phyloP scores from a whole-genome alignment of 2,113 vertebrate genomes.

The Paralichthys olivaceus region DNA sequence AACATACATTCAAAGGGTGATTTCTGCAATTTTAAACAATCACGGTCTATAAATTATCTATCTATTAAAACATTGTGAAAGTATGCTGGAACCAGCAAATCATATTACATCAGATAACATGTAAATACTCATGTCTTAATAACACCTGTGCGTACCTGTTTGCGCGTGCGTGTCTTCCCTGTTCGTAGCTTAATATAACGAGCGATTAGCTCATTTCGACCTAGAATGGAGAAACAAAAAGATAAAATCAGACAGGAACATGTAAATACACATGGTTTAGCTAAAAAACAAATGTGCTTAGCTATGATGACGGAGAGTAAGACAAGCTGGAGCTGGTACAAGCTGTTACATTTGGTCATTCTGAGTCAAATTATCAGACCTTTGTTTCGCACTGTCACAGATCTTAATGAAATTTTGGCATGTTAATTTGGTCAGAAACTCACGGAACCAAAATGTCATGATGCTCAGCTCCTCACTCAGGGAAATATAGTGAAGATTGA shows the following conservation, averaged over 20 bases:
- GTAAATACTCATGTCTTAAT: neutral
- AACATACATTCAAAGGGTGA: constrained; percentile 56
- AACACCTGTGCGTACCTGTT: constrained; percentile 85
- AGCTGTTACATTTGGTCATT: too few relatives aligned
- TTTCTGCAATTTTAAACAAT: constrained; percentile 16
- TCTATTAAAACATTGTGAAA: too few relatives aligned
- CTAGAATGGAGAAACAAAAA: constrained; percentile 68
- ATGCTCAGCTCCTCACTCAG: too few relatives aligned
- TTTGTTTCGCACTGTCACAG: too few relatives aligned
- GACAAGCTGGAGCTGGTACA: too few relatives aligned
- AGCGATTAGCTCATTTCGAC: constrained; percentile 95
- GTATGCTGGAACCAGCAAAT: too few relatives aligned
- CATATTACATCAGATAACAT: neutral
- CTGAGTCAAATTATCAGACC: too few relatives aligned
- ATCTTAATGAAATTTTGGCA: too few relatives aligned
- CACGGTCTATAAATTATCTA: neutral
- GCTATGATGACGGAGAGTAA: too few relatives aligned
- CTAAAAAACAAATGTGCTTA: neutral
- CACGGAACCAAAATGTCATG: too few relatives aligned
- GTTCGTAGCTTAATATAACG: constrained; percentile 96
- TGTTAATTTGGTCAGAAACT: too few relatives aligned
- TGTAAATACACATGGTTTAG: neutral
- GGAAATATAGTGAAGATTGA: too few relatives aligned
- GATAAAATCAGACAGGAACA: constrained; percentile 2
- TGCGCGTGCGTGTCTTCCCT: constrained; percentile 94